These are phyloP conservation scores for Sitta europaea DNA, from an alignment of 2,113 vertebrate species.

Conservation along the genomic window DNA sequence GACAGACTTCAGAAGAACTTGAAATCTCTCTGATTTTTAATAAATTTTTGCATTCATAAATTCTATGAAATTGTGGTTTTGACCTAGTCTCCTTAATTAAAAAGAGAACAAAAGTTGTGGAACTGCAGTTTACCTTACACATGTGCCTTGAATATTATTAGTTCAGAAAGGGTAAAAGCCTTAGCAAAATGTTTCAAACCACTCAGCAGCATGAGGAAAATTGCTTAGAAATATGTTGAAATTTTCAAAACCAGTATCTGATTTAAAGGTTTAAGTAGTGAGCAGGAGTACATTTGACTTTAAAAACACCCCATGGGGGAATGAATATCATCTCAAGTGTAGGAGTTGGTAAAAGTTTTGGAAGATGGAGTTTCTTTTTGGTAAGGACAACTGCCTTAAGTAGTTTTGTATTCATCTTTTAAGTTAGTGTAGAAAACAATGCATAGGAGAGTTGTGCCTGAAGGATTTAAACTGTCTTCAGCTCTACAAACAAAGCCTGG, in stretches of 20 bases:
- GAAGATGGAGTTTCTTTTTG: not conserved
- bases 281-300: not conserved
- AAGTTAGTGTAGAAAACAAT: not conserved
- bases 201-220: not conserved
- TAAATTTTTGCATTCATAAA: not conserved
- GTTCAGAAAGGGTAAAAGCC: not conserved
- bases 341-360: not conserved
- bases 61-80: not conserved
- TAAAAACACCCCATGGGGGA: fast-evolving
- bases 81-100: not conserved
- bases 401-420: not conserved
- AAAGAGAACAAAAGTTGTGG: not conserved
- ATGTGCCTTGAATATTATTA: not conserved
- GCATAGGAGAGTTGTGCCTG: not conserved
- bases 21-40: not conserved
- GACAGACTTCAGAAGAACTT: not conserved
- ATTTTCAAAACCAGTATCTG: not conserved
- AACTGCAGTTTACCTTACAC: not conserved
- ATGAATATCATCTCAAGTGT: not conserved
- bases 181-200: not conserved
- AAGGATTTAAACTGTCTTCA: not conserved
- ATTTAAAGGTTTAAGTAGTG: not conserved
- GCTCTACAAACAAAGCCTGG: not conserved
- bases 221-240: not conserved
- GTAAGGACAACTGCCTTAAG: not conserved